Evolutionary conservation across 1,140 invertebrate species (phyloP).

Genomic region (Watersipora subatra): DNA sequence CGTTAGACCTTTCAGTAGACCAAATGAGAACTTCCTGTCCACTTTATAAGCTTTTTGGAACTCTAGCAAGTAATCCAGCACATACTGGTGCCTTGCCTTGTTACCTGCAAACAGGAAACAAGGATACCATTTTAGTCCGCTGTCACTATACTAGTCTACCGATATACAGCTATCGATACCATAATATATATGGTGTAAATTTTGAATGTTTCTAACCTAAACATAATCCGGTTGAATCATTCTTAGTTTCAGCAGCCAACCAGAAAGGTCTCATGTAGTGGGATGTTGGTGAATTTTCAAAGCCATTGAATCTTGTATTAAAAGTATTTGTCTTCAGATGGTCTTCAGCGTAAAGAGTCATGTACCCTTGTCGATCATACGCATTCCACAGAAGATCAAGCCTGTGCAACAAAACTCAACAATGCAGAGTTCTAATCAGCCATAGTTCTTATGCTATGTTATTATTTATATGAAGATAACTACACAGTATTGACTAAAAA

Average conservation of each 20-base stretch:
- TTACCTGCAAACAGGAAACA: not conserved
- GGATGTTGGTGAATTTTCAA: conserved; percentile 3
- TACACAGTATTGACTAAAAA: too few species aligned
- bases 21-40: conserved; percentile 3
- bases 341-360: conserved; percentile 15
- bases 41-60: conserved; percentile 4
- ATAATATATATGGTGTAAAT: not conserved
- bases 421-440: too few species aligned
- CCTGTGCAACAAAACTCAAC: too few species aligned
- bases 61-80: conserved; percentile 4
- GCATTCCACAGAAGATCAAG: conserved; percentile 12
- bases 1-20: not conserved
- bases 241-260: not conserved
- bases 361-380: conserved; percentile 10
- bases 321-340: conserved; percentile 10
- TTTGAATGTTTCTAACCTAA: not conserved
- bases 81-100: not conserved
- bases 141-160: not conserved
- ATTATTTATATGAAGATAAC: too few species aligned
- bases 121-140: not conserved
- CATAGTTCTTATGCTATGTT: too few species aligned
- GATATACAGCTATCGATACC: not conserved
- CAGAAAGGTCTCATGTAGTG: conserved; percentile 8
- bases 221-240: not conserved
- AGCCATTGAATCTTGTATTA: conserved; percentile 1